Evolutionary conservation across 1,140 invertebrate species (phyloP).

Genomic region (Adelges cooleyi): DNA sequence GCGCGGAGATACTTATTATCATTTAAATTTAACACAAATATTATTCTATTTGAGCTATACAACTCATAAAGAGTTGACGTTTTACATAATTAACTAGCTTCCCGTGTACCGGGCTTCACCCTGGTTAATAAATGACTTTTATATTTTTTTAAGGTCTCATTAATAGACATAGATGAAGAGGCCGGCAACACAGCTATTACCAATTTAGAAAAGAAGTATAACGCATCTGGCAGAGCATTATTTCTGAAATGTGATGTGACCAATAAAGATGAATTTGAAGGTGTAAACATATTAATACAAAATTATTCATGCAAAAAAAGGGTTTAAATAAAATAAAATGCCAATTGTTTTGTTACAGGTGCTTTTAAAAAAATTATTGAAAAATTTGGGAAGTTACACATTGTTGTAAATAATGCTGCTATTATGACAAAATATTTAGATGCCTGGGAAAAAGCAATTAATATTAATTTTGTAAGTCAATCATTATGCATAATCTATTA

Average conservation of each 20-base stretch:
- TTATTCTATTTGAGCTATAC: too few relatives aligned
- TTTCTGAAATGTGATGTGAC: slow-evolving; percentile 18
- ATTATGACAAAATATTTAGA: slow-evolving; percentile 3
- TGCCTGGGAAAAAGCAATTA: neutral
- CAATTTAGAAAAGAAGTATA: neutral
- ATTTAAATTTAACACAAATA: too few relatives aligned
- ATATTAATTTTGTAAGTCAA: slow-evolving; percentile 1
- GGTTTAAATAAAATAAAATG: too few relatives aligned
- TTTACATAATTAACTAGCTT: too few relatives aligned
- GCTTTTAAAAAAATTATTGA: slow-evolving; percentile 1
- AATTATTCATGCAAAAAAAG: too few relatives aligned
- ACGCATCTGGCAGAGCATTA: neutral
- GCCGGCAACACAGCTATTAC: neutral
- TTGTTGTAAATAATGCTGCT: slow-evolving; percentile 8
- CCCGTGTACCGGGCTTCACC: too few relatives aligned
- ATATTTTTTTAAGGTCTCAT: neutral
- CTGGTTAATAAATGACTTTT: too few relatives aligned
- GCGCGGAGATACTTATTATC: too few relatives aligned
- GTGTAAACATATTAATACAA: too few relatives aligned
- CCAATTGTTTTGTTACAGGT: neutral
- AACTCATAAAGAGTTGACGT: too few relatives aligned
- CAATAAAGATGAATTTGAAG: neutral
- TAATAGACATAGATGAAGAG: neutral
- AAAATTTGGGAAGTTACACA: slow-evolving; percentile 5
- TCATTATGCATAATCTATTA: too few relatives aligned